Conservation (phyloP, 2,113 vertebrate species). For the Phalacrocorax brasilianus region DNA sequence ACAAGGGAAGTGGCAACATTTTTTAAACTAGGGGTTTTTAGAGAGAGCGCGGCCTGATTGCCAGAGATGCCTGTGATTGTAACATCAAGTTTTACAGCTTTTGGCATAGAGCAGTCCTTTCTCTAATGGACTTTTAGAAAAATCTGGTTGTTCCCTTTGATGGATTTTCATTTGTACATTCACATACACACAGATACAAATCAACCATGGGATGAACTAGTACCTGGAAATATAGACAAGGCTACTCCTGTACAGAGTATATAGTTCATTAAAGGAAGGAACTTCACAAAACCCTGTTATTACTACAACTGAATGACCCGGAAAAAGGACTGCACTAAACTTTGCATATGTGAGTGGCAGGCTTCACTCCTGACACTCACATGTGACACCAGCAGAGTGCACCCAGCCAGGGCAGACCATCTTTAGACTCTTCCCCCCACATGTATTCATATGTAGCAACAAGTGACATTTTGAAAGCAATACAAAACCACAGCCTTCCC, state of each 20-base stretch:
- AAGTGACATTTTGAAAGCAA: not conserved
- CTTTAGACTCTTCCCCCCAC: not conserved
- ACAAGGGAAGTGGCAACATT: not conserved
- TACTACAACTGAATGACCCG: not conserved
- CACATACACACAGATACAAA: not conserved
- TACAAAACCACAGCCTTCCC: not conserved
- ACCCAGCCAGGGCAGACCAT: not conserved
- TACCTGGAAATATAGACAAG: not conserved
- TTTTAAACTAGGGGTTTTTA: not conserved
- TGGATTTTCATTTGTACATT: not conserved
- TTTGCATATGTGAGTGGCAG: not conserved
- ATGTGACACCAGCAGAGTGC: not conserved
- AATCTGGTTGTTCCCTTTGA: not conserved
- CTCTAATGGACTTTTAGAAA: not conserved
- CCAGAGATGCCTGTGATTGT: not conserved
- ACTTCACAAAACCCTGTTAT: not conserved
- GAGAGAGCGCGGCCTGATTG: not conserved
- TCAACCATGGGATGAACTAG: not conserved
- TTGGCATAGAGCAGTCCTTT: not conserved
- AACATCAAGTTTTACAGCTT: not conserved
- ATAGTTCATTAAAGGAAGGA: not conserved
- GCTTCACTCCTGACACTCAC: not conserved
- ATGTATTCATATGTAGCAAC: not conserved
- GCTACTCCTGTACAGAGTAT: not conserved
- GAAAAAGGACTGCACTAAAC: not conserved